Conservation (phyloP, 2,797 vertebrate genomes). For the Channallabes apus region DNA sequence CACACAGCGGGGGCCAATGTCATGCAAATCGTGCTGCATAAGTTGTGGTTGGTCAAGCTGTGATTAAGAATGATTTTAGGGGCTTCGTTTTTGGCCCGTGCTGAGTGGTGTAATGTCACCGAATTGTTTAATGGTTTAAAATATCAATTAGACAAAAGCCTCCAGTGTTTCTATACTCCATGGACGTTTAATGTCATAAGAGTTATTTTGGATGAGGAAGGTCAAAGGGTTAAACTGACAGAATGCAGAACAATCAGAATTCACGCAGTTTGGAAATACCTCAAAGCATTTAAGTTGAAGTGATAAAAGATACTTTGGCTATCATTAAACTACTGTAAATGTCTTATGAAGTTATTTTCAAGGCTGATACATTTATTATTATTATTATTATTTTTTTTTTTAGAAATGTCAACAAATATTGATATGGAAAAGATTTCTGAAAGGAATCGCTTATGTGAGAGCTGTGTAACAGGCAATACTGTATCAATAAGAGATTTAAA, state of each 20-base stretch:
- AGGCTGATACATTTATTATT: not conserved
- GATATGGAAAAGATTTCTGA: not conserved
- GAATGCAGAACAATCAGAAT: conserved; percentile 23
- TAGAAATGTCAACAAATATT: not conserved
- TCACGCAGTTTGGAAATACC: not conserved
- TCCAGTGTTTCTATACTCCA: not conserved
- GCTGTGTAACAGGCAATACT: not conserved
- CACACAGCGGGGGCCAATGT: conserved; percentile 50
- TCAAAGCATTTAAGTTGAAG: not conserved
- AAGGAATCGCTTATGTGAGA: no score
- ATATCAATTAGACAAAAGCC: conserved; percentile 26
- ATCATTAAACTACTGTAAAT: not conserved
- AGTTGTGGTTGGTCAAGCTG: conserved; percentile 50
- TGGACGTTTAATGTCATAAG: conserved; percentile 1
- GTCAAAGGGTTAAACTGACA: conserved; percentile 1
- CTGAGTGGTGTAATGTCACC: conserved; percentile 31
- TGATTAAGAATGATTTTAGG: conserved; percentile 50
- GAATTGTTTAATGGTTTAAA: conserved; percentile 35
- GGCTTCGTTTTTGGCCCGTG: conserved; percentile 41
- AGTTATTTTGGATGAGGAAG: not conserved
- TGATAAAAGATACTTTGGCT: not conserved
- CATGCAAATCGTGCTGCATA: conserved; percentile 48
- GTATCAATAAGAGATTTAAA: no score
- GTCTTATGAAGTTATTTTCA: not conserved
- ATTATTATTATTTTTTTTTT: not conserved